phyloP scores from a whole-genome alignment of 2,113 vertebrate genomes.

The Tautogolabrus adspersus region DNA sequence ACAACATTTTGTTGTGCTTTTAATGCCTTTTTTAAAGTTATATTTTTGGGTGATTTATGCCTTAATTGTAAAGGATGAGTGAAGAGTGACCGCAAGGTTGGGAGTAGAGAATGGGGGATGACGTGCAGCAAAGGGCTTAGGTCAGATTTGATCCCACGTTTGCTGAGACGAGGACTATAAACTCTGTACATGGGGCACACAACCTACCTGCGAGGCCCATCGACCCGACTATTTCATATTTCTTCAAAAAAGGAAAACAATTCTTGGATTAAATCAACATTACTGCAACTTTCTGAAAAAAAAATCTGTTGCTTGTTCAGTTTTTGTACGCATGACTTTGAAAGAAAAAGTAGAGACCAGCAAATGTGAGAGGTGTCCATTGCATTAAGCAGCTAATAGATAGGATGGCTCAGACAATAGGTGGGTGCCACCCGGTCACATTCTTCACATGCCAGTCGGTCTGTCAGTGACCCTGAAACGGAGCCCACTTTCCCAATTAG shows the following conservation, averaged over 20 bases:
- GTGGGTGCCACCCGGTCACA: slow-evolving; percentile 67
- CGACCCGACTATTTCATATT: too few species aligned
- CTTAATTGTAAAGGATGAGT: too few species aligned
- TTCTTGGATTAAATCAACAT: background rate
- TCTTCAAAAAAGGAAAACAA: background rate
- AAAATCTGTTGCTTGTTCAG: background rate
- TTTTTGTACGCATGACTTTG: slow-evolving; percentile 6
- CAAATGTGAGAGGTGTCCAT: slow-evolving; percentile 40
- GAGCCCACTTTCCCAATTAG: slow-evolving; percentile 84
- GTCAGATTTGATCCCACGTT: too few species aligned
- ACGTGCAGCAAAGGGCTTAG: too few species aligned
- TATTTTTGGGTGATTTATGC: too few species aligned
- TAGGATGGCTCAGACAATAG: slow-evolving; percentile 70
- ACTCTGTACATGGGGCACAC: too few species aligned
- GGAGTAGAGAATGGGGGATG: too few species aligned
- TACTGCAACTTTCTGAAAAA: background rate
- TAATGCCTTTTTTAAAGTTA: too few species aligned
- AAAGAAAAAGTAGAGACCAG: slow-evolving; percentile 26
- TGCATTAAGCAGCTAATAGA: slow-evolving; percentile 63
- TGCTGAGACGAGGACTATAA: too few species aligned
- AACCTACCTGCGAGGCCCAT: too few species aligned
- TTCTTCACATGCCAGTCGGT: slow-evolving; percentile 79
- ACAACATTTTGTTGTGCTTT: too few species aligned
- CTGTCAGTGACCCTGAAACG: slow-evolving; percentile 78
- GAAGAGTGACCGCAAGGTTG: too few species aligned